Base-by-base conservation (phyloP, 2,888 invertebrate species). In the Tinea pellionella region DNA sequence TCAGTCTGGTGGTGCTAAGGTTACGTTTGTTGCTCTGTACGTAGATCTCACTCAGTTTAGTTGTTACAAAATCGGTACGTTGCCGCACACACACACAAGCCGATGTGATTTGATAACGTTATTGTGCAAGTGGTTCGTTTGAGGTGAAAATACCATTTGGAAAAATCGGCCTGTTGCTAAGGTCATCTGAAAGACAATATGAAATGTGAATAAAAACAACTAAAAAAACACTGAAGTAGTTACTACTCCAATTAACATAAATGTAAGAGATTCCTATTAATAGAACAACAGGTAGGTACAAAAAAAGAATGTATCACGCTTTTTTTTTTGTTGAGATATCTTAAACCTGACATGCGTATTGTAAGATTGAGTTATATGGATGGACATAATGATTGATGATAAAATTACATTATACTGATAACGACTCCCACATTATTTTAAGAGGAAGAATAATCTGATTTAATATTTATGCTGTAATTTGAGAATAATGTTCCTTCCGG, bases 61-160 rank as follows among this genome's bases (percentile, higher is more conserved):
- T 32, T 57, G 57, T 57, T 57, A 32, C 57, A 15, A 32, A 57
- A 57, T 32, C 13, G 30, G 24, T 30, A 30, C 32, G 29, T 19
- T 57, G 57, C 57, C 30, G 9, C 57, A 57, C 30, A 30, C 30
- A 30, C 55, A 51, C 30, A 30, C 57, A 6, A 15, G 16, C 47
- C 19, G 8, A 57, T 30, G 13, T n/a, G 57, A 57, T 57, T 32
- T 32, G 6, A 57, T 57, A 57, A 57, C 12, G 15, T 13, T 57
- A 57, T 57, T 57, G 57, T 57, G 57, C 13, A 57, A 57, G 32
- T 16, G 9, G 32, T 57, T 30, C 32, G 15, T 57, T 57, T 16
- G 32, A n/a, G 37, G 4, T 4, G 16, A 47, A 47, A 12, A 47
- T 18, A 47, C 7, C n/a, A 42, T 15, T 42, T 13, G 42, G 15